Percentiles rank a stretch among this genome's conserved stretches.
These are phyloP conservation scores for Cygnus olor DNA, from an alignment of 2,797 vertebrate genomes.

Conservation along the genomic window DNA sequence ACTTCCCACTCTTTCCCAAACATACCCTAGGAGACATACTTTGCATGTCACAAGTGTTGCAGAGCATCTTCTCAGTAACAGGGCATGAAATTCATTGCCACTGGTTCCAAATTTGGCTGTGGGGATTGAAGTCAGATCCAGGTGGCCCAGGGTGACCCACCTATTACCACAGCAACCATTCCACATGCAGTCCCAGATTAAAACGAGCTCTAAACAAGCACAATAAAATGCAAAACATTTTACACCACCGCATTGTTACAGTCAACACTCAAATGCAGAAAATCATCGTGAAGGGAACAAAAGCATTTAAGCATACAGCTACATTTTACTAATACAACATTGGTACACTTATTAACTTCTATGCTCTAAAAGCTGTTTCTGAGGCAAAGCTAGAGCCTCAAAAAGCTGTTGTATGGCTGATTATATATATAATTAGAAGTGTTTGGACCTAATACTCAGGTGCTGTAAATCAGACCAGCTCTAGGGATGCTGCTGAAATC, in stretches of 20 bases:
- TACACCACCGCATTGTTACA: rapidly evolving
- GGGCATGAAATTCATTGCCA: too few relatives aligned
- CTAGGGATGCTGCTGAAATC: neutral
- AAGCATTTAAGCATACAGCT: neutral
- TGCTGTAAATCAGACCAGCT: too few relatives aligned
- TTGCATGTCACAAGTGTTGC: neutral
- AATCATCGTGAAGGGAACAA: neutral
- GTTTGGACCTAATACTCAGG: neutral
- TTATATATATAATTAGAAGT: neutral
- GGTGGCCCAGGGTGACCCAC: too few relatives aligned
- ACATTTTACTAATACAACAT: too few relatives aligned
- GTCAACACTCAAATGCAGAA: neutral
- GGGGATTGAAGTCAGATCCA: neutral
- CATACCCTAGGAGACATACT: neutral
- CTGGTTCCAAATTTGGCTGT: too few relatives aligned
- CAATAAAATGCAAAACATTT: neutral
- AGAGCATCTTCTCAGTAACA: neutral
- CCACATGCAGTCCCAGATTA: neutral
- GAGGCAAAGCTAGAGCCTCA: neutral
- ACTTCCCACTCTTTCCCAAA: neutral
- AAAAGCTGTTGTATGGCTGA: rapidly evolving
- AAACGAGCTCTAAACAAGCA: neutral
- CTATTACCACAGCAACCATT: too few relatives aligned
- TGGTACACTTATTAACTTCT: too few relatives aligned
- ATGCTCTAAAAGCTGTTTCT: neutral